Percentiles rank a stretch among this genome's conserved stretches.
phyloP scores from a whole-genome alignment of 2,888 invertebrate genomes.

The Diaprepes abbreviatus region DNA sequence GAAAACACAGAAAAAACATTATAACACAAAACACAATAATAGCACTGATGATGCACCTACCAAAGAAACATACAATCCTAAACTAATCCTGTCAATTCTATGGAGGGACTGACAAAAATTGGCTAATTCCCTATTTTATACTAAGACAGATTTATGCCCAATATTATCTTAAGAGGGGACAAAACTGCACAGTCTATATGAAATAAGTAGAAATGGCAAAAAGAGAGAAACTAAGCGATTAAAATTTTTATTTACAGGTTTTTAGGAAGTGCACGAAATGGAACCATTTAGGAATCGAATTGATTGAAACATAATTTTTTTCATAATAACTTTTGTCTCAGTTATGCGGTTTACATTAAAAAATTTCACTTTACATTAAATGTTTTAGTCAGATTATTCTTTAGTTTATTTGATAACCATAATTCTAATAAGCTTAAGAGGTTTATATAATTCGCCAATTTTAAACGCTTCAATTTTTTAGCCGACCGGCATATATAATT shows the following conservation, averaged over 20 bases:
- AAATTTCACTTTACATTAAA: slow-evolving; percentile 56
- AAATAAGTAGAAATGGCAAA: slow-evolving; percentile 50
- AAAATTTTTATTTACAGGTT: slow-evolving; percentile 57
- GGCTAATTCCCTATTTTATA: slow-evolving; percentile 57
- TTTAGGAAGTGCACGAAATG: slow-evolving; percentile 59
- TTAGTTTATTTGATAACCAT: slow-evolving; percentile 18
- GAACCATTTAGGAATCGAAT: slow-evolving; percentile 60
- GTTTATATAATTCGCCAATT: slow-evolving; percentile 44
- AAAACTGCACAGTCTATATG: slow-evolving; percentile 47
- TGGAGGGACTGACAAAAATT: slow-evolving; percentile 53
- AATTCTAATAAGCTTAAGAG: slow-evolving; percentile 26
- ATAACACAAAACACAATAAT: slow-evolving; percentile 46
- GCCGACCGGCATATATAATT: slow-evolving; percentile 23
- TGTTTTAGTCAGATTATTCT: slow-evolving; percentile 16
- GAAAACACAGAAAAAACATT: slow-evolving; percentile 28
- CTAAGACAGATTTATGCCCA: slow-evolving; percentile 26
- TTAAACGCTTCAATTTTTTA: slow-evolving; percentile 36
- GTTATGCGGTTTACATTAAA: slow-evolving; percentile 53
- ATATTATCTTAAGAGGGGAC: slow-evolving; percentile 48
- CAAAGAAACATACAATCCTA: slow-evolving; percentile 54
- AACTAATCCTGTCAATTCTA: slow-evolving; percentile 45
- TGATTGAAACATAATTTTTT: slow-evolving; percentile 58
- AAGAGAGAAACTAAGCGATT: slow-evolving; percentile 59
- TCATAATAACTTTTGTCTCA: slow-evolving; percentile 51
- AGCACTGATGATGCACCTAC: slow-evolving; percentile 54